A percentile compares a stretch with the other conserved stretches of the same genome.
Evolutionary conservation across 2,113 vertebrate species (phyloP).

Genomic region (Pseudolaguvia tuberculata): DNA sequence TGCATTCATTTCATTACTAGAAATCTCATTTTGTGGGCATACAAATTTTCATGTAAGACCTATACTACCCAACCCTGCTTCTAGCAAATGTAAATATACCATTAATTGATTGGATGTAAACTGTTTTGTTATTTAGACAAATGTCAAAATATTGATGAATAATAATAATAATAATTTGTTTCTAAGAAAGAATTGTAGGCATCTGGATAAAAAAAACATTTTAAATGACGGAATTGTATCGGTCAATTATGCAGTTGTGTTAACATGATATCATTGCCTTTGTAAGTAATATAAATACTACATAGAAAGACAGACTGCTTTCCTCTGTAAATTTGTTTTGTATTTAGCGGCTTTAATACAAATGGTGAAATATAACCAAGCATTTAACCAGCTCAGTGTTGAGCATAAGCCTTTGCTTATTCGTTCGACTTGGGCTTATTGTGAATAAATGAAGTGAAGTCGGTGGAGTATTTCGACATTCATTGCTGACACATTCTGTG

Average conservation of each 20-base stretch:
- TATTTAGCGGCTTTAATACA: too few relatives aligned
- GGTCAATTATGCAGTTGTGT: neutral
- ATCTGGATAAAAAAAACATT: neutral
- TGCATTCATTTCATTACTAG: neutral
- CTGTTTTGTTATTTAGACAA: neutral
- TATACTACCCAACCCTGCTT: too few relatives aligned
- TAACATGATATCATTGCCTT: neutral
- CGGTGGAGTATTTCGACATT: neutral
- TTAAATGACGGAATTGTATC: neutral
- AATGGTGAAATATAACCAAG: too few relatives aligned
- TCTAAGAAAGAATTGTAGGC: neutral
- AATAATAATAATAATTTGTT: neutral
- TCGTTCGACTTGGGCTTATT: neutral
- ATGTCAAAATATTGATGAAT: neutral
- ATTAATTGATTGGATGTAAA: neutral
- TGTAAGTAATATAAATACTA: neutral
- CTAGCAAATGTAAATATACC: too few relatives aligned
- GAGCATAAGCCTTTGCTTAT: neutral
- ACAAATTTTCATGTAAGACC: neutral
- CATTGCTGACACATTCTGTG: neutral
- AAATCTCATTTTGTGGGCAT: neutral
- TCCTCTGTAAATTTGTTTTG: too few relatives aligned
- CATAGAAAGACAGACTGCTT: too few relatives aligned
- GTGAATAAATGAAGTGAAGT: neutral
- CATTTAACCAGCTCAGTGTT: neutral